Evolutionary conservation across 2,113 vertebrate genomes (phyloP).

Genomic region (Ctenomys sociabilis): DNA sequence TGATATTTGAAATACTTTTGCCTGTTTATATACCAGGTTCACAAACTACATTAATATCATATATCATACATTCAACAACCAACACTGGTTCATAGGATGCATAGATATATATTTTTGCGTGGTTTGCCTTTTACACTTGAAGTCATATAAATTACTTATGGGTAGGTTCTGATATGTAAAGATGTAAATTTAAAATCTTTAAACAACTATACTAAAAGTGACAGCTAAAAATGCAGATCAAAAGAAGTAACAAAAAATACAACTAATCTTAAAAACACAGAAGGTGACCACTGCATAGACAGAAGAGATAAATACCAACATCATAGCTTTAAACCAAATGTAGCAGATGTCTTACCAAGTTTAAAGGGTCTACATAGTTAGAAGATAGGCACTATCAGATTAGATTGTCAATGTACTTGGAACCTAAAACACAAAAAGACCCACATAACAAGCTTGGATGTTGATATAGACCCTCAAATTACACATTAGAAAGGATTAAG

Average conservation of each 20-base stretch:
- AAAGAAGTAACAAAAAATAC: background rate
- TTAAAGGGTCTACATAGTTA: constrained; percentile 39
- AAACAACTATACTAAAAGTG: background rate
- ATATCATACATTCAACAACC: background rate
- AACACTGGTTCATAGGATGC: background rate
- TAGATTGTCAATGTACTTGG: background rate
- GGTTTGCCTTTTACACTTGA: background rate
- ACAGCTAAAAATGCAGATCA: background rate
- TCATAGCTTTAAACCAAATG: background rate
- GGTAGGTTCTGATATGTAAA: background rate
- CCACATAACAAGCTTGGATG: background rate
- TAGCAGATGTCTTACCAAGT: constrained; percentile 2
- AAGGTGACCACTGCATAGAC: background rate
- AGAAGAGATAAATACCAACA: background rate
- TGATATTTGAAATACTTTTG: background rate
- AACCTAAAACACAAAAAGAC: background rate
- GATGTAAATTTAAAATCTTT: background rate
- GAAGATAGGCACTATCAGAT: background rate
- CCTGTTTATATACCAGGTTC: background rate
- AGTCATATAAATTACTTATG: background rate
- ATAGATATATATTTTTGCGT: background rate
- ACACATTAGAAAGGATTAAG: background rate
- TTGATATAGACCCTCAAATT: background rate
- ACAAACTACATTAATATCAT: background rate
- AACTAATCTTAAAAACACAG: background rate